phyloP scores from a whole-genome alignment of 2,888 invertebrate genomes.

The Exephanes ischioxanthus region DNA sequence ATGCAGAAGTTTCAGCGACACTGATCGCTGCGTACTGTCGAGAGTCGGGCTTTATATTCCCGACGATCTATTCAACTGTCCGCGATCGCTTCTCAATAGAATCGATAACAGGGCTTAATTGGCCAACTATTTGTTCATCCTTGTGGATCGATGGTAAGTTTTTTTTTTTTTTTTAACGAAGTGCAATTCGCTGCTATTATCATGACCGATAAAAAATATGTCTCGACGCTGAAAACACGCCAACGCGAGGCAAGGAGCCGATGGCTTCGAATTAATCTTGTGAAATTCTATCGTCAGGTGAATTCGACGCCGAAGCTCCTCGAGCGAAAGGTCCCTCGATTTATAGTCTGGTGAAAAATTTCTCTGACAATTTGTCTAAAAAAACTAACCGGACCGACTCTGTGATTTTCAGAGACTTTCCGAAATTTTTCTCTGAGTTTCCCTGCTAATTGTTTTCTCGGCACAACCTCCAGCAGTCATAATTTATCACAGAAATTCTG shows the following conservation, averaged over 20 bases:
- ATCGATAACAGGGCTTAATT: conserved; percentile 56
- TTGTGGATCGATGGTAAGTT: background rate
- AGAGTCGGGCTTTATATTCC: conserved; percentile 24
- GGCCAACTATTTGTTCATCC: background rate
- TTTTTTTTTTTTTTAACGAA: conserved; percentile 12
- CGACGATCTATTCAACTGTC: background rate
- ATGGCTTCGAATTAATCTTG: background rate
- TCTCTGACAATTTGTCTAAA: no score
- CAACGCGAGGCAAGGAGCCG: conserved; percentile 44
- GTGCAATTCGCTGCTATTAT: conserved; percentile 12
- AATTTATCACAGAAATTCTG: no score
- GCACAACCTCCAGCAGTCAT: no score
- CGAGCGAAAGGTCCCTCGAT: background rate
- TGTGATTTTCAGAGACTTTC: no score
- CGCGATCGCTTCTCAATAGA: conserved; percentile 28
- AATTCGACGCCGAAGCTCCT: background rate
- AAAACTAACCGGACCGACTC: no score
- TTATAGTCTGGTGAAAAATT: background rate
- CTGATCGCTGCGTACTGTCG: background rate
- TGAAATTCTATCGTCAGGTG: background rate
- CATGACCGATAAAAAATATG: conserved; percentile 4
- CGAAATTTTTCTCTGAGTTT: no score
- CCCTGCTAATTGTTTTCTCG: no score
- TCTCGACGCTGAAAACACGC: no score
- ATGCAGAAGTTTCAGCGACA: background rate